These are phyloP conservation scores for Tetragnatha montana DNA, from an alignment of 2,888 invertebrate species.

Conservation along the genomic window DNA sequence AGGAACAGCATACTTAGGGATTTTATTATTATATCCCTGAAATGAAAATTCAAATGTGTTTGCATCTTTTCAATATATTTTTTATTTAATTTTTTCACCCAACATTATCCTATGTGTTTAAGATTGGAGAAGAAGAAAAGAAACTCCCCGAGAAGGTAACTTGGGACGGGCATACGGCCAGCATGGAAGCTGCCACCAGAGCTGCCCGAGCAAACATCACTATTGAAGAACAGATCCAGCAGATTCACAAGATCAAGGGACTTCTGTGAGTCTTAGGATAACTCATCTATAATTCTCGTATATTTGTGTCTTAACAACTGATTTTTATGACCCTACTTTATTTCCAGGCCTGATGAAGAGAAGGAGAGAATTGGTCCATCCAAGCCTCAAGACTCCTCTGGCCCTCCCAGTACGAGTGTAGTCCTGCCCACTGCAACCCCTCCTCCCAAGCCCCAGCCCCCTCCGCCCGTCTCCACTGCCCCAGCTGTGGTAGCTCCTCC, in stretches of 20 bases:
- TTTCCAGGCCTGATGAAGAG: constrained; percentile 87
- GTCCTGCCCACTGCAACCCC: constrained; percentile 74
- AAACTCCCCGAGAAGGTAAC: constrained; percentile 81
- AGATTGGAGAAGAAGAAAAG: constrained; percentile 77
- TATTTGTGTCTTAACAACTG: neutral
- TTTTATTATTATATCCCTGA: no score
- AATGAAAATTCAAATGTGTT: no score
- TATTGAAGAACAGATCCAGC: constrained; percentile 92
- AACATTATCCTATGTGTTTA: neutral
- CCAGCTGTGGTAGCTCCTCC: constrained; percentile 73
- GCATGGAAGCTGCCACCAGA: constrained; percentile 95
- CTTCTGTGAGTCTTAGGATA: constrained; percentile 79
- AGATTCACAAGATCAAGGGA: constrained; percentile 97
- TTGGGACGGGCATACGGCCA: constrained; percentile 98
- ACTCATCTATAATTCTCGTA: neutral
- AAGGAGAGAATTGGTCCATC: constrained; percentile 96
- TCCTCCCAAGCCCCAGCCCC: constrained; percentile 75
- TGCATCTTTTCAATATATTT: no score
- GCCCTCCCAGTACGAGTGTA: constrained; percentile 74
- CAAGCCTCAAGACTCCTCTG: constrained; percentile 73
- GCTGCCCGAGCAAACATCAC: constrained; percentile 96
- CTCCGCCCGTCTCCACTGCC: constrained; percentile 68
- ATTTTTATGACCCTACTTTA: no score
- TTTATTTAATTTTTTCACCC: no score
- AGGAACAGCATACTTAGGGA: no score